phyloP scores from a whole-genome alignment of 2,888 invertebrate species.

The Opisthograptis luteolata region DNA sequence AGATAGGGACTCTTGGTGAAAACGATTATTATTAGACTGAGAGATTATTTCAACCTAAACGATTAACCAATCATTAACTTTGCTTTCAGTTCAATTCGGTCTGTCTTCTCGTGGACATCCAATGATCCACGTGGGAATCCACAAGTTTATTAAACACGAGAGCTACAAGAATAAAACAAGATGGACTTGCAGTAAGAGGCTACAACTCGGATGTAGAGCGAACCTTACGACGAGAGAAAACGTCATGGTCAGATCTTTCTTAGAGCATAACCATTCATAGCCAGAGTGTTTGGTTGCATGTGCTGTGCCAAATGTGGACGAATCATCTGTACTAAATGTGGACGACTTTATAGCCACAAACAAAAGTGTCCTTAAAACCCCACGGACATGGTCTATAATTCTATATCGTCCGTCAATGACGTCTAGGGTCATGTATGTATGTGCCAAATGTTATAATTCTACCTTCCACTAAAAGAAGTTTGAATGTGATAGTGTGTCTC shows the following conservation, averaged over 20 bases:
- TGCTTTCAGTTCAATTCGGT: constrained; percentile 68
- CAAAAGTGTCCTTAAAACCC: too few relatives aligned
- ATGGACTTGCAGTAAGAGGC: constrained; percentile 74
- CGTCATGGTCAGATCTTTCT: constrained; percentile 61
- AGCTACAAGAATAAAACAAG: constrained; percentile 66
- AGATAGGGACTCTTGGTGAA: too few relatives aligned
- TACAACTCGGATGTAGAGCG: constrained; percentile 66
- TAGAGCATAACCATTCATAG: constrained; percentile 60
- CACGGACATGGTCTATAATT: too few relatives aligned
- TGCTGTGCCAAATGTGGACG: background rate
- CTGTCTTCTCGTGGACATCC: constrained; percentile 68
- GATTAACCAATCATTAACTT: constrained; percentile 3
- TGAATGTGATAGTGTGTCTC: too few relatives aligned
- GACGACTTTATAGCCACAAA: too few relatives aligned
- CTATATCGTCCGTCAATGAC: too few relatives aligned
- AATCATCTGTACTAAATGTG: too few relatives aligned
- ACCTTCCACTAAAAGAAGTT: too few relatives aligned
- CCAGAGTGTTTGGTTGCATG: background rate
- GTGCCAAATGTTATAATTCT: too few relatives aligned
- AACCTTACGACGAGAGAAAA: constrained; percentile 61
- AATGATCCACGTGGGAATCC: constrained; percentile 62
- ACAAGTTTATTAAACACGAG: constrained; percentile 77
- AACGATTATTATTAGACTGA: too few relatives aligned
- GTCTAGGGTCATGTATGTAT: too few relatives aligned
- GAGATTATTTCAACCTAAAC: background rate